Percentiles rank a stretch among this genome's conserved stretches.
These are phyloP conservation scores for Tragulus kanchil DNA, from an alignment of 2,113 vertebrate species.

Conservation along the genomic window DNA sequence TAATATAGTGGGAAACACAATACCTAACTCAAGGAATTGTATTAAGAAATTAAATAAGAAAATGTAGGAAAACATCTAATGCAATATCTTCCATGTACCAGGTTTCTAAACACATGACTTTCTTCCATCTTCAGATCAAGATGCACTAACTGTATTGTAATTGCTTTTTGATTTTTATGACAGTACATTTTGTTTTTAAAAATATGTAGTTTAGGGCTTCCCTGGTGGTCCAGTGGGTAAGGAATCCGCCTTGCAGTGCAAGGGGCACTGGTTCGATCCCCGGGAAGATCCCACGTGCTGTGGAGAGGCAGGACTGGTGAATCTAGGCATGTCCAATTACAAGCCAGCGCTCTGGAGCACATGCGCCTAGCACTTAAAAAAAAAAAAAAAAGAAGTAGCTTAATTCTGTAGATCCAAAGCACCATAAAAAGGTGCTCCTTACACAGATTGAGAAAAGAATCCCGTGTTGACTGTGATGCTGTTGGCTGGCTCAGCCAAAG, in stretches of 20 bases:
- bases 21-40: not conserved
- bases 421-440: not conserved
- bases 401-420: not conserved
- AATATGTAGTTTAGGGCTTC: not conserved
- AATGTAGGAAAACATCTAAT: not conserved
- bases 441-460: not conserved
- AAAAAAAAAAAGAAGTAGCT: no score
- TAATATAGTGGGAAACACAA: not conserved
- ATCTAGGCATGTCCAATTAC: no score
- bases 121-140: not conserved
- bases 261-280: no score
- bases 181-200: not conserved
- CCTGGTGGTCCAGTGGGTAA: no score
- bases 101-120: constrained; percentile 3
- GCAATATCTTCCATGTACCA: not conserved
- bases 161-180: not conserved
- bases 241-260: no score
- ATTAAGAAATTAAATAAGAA: constrained; percentile 6
- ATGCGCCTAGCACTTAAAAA: no score
- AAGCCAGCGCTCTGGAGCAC: no score
- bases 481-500: not conserved
- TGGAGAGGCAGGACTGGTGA: no score
- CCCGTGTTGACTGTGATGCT: not conserved
- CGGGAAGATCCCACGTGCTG: no score
- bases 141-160: not conserved